phyloP scores from a whole-genome alignment of 2,888 invertebrate species.

The Drosophila conformis region DNA sequence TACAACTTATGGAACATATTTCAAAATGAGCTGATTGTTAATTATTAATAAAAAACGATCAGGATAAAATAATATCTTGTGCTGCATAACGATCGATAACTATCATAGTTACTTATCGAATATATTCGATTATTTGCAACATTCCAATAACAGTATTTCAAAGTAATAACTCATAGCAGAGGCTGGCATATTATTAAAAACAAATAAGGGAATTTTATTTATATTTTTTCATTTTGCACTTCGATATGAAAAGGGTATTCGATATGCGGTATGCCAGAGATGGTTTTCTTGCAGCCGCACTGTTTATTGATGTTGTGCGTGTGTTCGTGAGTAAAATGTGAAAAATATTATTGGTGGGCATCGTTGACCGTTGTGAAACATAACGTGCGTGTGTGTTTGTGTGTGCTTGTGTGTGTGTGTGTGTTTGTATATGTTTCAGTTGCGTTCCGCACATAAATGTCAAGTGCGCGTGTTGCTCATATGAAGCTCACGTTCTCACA shows the following conservation, averaged over 20 bases:
- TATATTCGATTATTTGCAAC: neutral
- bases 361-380: slow-evolving; percentile 10
- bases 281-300: neutral
- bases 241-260: slow-evolving; percentile 10
- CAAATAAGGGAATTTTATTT: neutral
- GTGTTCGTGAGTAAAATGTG: slow-evolving; percentile 66
- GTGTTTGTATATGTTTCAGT: slow-evolving; percentile 39
- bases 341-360: slow-evolving; percentile 41
- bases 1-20: neutral
- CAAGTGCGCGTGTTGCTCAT: slow-evolving; percentile 73
- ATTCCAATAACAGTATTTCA: neutral
- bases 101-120: neutral
- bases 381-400: slow-evolving; percentile 4
- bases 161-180: neutral
- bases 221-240: neutral
- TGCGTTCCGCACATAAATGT: slow-evolving; percentile 75
- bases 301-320: slow-evolving; percentile 33
- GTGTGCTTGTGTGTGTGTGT: neutral
- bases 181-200: neutral
- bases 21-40: neutral
- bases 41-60: neutral
- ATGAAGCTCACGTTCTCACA: slow-evolving; percentile 54
- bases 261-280: neutral
- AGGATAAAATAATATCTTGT: fast-evolving
- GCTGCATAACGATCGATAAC: neutral